Conservation (phyloP, 1,140 invertebrate genomes). For the Hyles euphorbiae region DNA sequence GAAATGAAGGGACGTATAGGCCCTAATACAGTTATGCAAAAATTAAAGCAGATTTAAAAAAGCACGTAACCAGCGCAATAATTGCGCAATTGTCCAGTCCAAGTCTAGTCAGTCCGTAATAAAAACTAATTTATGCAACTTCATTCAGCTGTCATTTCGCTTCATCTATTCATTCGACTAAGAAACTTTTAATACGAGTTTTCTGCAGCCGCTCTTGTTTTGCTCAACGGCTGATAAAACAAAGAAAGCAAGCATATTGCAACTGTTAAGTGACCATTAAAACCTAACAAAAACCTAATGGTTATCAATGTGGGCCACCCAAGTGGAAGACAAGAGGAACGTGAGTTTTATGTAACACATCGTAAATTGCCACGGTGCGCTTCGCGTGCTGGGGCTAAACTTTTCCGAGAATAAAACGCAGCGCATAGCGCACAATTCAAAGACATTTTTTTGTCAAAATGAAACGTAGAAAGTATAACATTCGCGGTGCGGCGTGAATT, state of each 20-base stretch:
- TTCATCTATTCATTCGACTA: too few relatives aligned
- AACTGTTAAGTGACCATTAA: conserved; percentile 47
- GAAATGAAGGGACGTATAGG: too few relatives aligned
- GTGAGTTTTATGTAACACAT: conserved; percentile 60
- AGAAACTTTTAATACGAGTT: too few relatives aligned
- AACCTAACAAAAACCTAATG: conserved; percentile 51
- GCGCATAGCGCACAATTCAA: conserved; percentile 50
- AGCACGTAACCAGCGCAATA: too few relatives aligned
- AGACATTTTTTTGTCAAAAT: conserved; percentile 60
- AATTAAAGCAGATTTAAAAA: too few relatives aligned
- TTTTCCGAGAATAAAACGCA: conserved; percentile 50
- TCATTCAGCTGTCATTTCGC: too few relatives aligned
- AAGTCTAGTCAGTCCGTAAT: too few relatives aligned
- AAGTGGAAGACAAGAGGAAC: conserved; percentile 53
- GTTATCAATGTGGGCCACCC: conserved; percentile 56
- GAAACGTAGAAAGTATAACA: conserved; percentile 57
- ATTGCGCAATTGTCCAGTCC: too few relatives aligned
- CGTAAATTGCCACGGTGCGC: conserved; percentile 55
- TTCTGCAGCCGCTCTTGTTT: conserved; percentile 6
- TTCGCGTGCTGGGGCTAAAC: conserved; percentile 42
- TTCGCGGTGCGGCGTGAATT: conserved; percentile 50
- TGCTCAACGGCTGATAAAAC: conserved; percentile 26
- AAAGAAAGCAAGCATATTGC: conserved; percentile 35
- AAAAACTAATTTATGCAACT: too few relatives aligned
- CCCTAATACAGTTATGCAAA: too few relatives aligned